These are phyloP conservation scores for Aradus depressus DNA, from an alignment of 2,888 invertebrate genomes.

Conservation along the genomic window DNA sequence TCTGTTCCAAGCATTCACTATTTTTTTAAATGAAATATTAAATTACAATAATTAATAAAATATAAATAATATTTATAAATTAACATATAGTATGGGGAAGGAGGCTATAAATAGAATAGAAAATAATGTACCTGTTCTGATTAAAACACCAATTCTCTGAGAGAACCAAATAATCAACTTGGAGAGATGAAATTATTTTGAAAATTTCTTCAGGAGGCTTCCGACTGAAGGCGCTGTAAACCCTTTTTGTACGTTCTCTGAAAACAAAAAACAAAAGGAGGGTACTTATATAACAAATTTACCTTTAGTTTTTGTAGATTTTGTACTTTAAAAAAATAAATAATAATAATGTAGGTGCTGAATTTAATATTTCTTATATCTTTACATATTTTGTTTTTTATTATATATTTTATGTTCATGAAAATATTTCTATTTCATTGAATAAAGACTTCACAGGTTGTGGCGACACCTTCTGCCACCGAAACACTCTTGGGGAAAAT, in stretches of 20 bases:
- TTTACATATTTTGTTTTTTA: too few species aligned
- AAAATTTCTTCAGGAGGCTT: conserved; percentile 59
- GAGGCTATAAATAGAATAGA: not conserved
- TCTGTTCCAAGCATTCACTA: too few species aligned
- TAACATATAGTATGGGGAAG: not conserved
- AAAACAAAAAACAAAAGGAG: conserved; percentile 32
- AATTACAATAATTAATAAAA: too few species aligned
- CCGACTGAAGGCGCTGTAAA: conserved; percentile 69
- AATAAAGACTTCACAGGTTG: too few species aligned
- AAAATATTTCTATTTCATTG: too few species aligned
- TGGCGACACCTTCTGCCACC: too few species aligned
- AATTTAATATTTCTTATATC: not conserved
- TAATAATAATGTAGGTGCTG: not conserved
- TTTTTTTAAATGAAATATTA: too few species aligned
- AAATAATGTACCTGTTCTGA: conserved; percentile 43
- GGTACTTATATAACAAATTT: too few species aligned
- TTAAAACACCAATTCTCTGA: conserved; percentile 59
- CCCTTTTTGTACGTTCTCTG: conserved; percentile 65
- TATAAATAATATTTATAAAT: not conserved
- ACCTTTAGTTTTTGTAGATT: too few species aligned
- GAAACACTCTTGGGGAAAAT: too few species aligned
- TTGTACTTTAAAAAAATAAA: not conserved
- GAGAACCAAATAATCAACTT: conserved; percentile 62
- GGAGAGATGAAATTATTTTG: conserved; percentile 50
- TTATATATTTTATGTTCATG: too few species aligned